These are phyloP conservation scores for Urechis unicinctus DNA, from an alignment of 2,888 invertebrate genomes.

Conservation along the genomic window DNA sequence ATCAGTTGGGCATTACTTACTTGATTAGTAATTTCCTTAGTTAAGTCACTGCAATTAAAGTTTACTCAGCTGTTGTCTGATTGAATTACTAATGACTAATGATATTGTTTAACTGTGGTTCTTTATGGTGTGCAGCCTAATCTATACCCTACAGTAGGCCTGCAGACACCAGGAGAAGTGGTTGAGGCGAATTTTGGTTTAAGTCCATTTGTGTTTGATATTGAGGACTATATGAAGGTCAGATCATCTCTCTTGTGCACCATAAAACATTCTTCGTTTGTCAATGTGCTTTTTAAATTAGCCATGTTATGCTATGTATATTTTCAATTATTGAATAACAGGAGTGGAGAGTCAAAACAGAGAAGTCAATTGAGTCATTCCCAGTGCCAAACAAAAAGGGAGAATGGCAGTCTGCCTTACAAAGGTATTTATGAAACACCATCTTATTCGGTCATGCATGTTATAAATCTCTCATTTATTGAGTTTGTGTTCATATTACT, in stretches of 20 bases:
- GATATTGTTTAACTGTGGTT: not conserved
- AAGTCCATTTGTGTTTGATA: slow-evolving; percentile 93
- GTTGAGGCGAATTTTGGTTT: slow-evolving; percentile 99
- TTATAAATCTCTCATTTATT: not conserved
- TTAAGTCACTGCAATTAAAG: no score
- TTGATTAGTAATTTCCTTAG: no score
- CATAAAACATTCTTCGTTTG: not conserved
- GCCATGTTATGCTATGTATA: no score
- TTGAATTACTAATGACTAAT: not conserved
- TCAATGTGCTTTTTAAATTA: not conserved
- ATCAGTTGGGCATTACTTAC: no score
- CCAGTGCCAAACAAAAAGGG: slow-evolving; percentile 79
- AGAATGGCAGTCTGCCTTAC: slow-evolving; percentile 86
- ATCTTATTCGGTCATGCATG: not conserved
- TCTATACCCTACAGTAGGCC: slow-evolving; percentile 94
- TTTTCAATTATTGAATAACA: no score
- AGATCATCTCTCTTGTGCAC: not conserved
- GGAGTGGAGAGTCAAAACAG: slow-evolving; percentile 77
- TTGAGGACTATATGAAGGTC: slow-evolving; percentile 86
- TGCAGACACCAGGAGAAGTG: slow-evolving; percentile 96
- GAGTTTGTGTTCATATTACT: not conserved
- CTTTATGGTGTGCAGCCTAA: slow-evolving; percentile 65
- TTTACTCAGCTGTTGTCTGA: slow-evolving; percentile 2
- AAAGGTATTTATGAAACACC: slow-evolving; percentile 62
- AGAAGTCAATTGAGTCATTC: slow-evolving; percentile 77